phyloP scores from a whole-genome alignment of 37 sponge, comb jelly and placozoan species.

The Hormiphora californensis region DNA sequence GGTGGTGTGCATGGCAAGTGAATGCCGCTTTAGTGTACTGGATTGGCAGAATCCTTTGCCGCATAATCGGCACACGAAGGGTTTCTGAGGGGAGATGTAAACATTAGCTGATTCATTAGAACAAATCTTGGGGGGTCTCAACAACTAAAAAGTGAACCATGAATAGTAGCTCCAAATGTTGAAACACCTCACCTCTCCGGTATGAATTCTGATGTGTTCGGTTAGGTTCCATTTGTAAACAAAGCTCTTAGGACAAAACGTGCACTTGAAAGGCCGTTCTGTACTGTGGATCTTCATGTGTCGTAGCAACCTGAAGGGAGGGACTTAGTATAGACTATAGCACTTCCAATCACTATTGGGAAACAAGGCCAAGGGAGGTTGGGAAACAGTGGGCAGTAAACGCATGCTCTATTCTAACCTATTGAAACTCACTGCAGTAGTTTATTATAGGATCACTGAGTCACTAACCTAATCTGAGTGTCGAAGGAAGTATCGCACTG shows the following conservation, averaged over 20 bases:
- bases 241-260: conserved; percentile 37
- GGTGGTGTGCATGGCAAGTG: conserved; percentile 39
- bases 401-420: not conserved
- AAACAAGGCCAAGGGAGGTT: not conserved
- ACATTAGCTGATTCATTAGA: too few species aligned
- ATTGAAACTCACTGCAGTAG: not conserved
- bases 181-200: conserved; percentile 11
- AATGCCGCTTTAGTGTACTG: conserved; percentile 25
- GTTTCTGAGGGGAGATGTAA: not conserved
- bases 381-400: not conserved
- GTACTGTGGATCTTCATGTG: conserved; percentile 55
- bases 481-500: conserved; percentile 53
- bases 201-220: conserved; percentile 31
- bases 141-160: too few species aligned
- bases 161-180: too few species aligned
- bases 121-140: too few species aligned
- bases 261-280: conserved; percentile 47
- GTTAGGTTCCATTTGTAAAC: conserved; percentile 51
- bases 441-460: not conserved
- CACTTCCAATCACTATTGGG: not conserved
- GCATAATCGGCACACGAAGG: conserved; percentile 32
- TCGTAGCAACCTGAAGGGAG: conserved; percentile 16
- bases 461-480: conserved; percentile 32
- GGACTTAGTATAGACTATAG: not conserved
- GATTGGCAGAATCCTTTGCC: conserved; percentile 52